Base-by-base conservation (phyloP, 2,888 invertebrate species). In the Sceliomorpha sp. region DNA sequence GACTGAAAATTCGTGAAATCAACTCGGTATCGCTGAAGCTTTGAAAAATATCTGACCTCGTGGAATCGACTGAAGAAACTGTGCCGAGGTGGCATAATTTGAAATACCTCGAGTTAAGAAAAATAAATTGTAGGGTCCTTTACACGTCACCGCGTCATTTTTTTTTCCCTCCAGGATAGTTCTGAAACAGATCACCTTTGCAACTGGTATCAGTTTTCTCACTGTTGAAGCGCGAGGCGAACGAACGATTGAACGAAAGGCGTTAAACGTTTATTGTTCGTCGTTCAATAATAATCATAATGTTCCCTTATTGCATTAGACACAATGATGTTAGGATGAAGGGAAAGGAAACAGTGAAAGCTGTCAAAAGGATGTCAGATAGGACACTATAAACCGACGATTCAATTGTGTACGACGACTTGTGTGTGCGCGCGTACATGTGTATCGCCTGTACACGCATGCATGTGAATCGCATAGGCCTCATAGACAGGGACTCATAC, bases 311-410 rank as follows among this genome's bases (percentile, higher is more conserved):
- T 64, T 63, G 64, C 70, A 50, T 63, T 59, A 59, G 12, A 66
- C 70, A 80, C 81, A 81, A 82, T 81, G 74, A 79, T 72, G 71
- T 77, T 76, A 72, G 76, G 48, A 74, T 58, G 73, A 71, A 62
- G 72, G 60, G 73, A 70, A 75, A 71, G 63, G 63, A 68, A 77
- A 76, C 70, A 70, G 63, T 58, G 59, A 59, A 63, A 70, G 63
- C 63, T 63, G 69, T 69, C 69, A 59, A 74, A 76, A 73, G 64
- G 75, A 79, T 78, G 82, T 82, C 81, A 80, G 81, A 82, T 81
- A 74, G 75, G 60, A 70, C 53, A 70, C 51, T 48, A 53, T 48
- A 53, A 64, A 53, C 63, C 63, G 37, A 59, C 59, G 63, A 63
- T 59, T 63, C 63, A 42, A 20, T 63, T 39, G 56, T 53, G 48